A percentile compares a stretch with the other conserved stretches of the same genome.
These are phyloP conservation scores for Marisa cornuarietis DNA, from an alignment of 1,140 invertebrate species.

Conservation along the genomic window DNA sequence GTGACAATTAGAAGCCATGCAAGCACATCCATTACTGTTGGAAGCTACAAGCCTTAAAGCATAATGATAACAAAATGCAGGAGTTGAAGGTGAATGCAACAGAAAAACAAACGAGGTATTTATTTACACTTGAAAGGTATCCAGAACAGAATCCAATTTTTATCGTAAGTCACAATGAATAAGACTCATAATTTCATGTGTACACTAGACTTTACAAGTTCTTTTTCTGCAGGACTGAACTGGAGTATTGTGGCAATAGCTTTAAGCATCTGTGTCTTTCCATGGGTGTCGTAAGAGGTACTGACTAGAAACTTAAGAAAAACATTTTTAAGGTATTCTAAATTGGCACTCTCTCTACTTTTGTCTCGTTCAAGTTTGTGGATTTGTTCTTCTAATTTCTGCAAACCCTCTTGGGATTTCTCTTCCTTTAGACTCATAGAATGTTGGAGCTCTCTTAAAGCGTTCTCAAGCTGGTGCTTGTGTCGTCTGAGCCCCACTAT, in stretches of 20 bases:
- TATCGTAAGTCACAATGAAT: background rate
- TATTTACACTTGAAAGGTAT: too few relatives aligned
- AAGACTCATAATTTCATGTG: conserved; percentile 8
- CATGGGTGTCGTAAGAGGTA: conserved; percentile 69
- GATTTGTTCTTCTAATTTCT: conserved; percentile 68
- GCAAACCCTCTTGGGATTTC: conserved; percentile 70
- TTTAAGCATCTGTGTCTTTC: conserved; percentile 85
- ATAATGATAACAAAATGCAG: too few relatives aligned
- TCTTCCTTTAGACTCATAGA: conserved; percentile 71
- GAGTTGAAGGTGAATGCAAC: too few relatives aligned
- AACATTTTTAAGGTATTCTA: conserved; percentile 92
- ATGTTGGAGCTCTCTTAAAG: conserved; percentile 74
- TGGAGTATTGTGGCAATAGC: conserved; percentile 86
- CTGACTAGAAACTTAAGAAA: conserved; percentile 83
- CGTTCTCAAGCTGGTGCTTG: conserved; percentile 77
- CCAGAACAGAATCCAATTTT: too few relatives aligned
- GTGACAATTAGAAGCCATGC: too few relatives aligned
- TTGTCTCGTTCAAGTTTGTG: conserved; percentile 78
- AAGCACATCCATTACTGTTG: too few relatives aligned
- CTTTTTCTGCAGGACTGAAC: conserved; percentile 78
- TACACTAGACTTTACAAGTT: conserved; percentile 50
- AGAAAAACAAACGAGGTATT: too few relatives aligned
- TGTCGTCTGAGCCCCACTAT: conserved; percentile 77
- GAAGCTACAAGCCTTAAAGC: too few relatives aligned
- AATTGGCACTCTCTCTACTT: conserved; percentile 83